These are phyloP conservation scores for Phoeniculus purpureus DNA, from an alignment of 2,797 vertebrate species.

Conservation along the genomic window DNA sequence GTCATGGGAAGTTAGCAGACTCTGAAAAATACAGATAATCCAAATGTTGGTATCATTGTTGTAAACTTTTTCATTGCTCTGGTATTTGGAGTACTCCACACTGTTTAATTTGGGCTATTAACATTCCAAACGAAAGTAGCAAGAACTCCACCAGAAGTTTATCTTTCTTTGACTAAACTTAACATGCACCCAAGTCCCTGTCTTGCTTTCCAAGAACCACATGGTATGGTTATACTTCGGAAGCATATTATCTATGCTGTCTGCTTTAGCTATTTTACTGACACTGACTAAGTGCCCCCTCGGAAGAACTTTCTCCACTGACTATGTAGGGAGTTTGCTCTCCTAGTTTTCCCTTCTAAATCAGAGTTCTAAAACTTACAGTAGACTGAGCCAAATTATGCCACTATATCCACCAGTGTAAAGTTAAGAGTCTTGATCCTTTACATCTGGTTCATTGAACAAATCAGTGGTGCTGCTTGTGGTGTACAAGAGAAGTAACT, in stretches of 20 bases:
- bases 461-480: background rate
- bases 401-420: background rate
- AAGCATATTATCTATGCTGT: background rate
- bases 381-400: background rate
- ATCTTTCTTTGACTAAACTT: conserved; percentile 59
- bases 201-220: conserved; percentile 40
- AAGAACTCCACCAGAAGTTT: conserved; percentile 45
- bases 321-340: conserved; percentile 6
- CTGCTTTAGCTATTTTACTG: conserved; percentile 13
- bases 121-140: conserved; percentile 64
- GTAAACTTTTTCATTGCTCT: conserved; percentile 61
- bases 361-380: background rate
- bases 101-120: conserved; percentile 68
- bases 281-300: background rate
- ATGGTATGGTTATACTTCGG: conserved; percentile 4
- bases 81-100: conserved; percentile 56
- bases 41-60: conserved; percentile 54
- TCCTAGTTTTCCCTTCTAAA: conserved; percentile 22
- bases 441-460: conserved; percentile 13
- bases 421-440: conserved; percentile 19
- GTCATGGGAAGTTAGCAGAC: conserved; percentile 47
- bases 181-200: conserved; percentile 36
- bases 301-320: conserved; percentile 11
- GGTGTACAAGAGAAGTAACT: conserved; percentile 2
- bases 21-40: conserved; percentile 49